Conservation (phyloP, 1,140 invertebrate species). For the Pantala flavescens region DNA sequence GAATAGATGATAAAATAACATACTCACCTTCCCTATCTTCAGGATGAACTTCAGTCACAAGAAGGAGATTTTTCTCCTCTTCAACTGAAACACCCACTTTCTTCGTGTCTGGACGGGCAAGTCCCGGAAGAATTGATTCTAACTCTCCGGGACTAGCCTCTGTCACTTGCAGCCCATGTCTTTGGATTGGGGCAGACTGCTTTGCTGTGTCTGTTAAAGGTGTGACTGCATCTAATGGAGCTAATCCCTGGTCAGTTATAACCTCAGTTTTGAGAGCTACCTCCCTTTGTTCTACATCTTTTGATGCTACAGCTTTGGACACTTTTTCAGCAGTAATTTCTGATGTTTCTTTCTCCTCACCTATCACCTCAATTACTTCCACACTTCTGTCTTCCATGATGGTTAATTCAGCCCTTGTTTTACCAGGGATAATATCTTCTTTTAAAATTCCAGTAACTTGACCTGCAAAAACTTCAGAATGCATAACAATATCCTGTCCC, state of each 20-base stretch:
- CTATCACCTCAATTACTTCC: neutral
- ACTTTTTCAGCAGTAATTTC: neutral
- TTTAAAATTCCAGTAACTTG: neutral
- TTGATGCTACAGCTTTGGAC: neutral
- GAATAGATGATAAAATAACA: slow-evolving; percentile 18
- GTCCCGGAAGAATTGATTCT: slow-evolving; percentile 36
- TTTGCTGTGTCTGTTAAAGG: slow-evolving; percentile 31
- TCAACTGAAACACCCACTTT: slow-evolving; percentile 23
- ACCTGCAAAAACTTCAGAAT: neutral
- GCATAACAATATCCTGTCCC: slow-evolving; percentile 2
- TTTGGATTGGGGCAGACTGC: slow-evolving; percentile 32
- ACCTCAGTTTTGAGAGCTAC: slow-evolving; percentile 35
- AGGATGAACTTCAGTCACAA: slow-evolving; percentile 35
- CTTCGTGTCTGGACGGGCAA: slow-evolving; percentile 29
- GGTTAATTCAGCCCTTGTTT: neutral
- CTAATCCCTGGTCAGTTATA: slow-evolving; percentile 28
- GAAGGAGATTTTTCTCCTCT: slow-evolving; percentile 27
- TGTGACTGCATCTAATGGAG: slow-evolving; percentile 30
- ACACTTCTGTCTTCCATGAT: neutral
- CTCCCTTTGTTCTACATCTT: slow-evolving; percentile 26
- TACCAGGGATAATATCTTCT: neutral
- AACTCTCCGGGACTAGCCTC: slow-evolving; percentile 37
- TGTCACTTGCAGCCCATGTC: slow-evolving; percentile 41
- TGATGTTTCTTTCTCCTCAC: neutral
- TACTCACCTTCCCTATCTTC: slow-evolving; percentile 44